Percentiles rank a stretch among this genome's conserved stretches.
phyloP scores from a whole-genome alignment of 2,113 vertebrate genomes.

The Calidris pygmaea region DNA sequence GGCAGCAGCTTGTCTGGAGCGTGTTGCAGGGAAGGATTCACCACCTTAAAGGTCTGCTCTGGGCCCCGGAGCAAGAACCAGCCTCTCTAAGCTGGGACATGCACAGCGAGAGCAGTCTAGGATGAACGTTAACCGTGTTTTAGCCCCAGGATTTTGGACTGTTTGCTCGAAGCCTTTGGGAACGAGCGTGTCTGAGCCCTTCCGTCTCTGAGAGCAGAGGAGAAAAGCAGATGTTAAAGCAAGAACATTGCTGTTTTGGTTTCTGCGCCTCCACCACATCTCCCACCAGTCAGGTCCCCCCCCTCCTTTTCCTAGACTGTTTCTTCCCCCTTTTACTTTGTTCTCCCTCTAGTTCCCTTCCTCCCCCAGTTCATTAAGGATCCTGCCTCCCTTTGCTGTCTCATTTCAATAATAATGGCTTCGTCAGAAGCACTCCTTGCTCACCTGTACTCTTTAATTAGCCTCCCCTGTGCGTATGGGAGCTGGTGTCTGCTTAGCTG shows the following conservation, averaged over 20 bases:
- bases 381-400: not conserved
- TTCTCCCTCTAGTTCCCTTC: not conserved
- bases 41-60: not conserved
- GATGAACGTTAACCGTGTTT: not conserved
- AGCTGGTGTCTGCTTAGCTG: not conserved
- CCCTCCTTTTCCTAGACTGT: not conserved
- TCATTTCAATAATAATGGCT: slow-evolving; percentile 3
- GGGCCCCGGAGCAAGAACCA: not conserved
- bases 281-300: not conserved
- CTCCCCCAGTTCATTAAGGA: not conserved
- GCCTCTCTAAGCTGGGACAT: not conserved
- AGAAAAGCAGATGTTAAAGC: not conserved
- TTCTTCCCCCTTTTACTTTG: not conserved
- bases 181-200: not conserved
- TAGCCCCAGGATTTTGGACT: not conserved
- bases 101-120: not conserved
- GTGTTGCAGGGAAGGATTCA: not conserved
- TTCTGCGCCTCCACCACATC: not conserved
- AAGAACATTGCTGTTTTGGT: not conserved
- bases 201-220: not conserved
- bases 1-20: not conserved
- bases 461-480: not conserved
- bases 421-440: not conserved
- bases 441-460: not conserved
- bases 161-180: not conserved